Evolutionary conservation across 2,797 vertebrate species (phyloP).

Genomic region (Lates japonicus): DNA sequence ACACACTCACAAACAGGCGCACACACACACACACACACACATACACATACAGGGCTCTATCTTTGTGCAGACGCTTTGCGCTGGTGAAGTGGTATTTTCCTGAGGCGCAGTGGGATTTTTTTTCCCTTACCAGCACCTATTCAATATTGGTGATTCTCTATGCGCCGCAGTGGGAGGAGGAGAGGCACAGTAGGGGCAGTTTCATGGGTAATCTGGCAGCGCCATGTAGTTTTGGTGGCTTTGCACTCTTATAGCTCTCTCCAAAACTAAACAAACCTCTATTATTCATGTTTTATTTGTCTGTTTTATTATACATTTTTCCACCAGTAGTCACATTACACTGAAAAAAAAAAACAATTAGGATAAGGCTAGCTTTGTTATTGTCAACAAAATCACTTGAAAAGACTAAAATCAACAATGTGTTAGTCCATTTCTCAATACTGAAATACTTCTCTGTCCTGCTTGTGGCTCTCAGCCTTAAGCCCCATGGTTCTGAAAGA

Average conservation of each 20-base stretch:
- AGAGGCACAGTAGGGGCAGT: slow-evolving; percentile 29
- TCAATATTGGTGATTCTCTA: slow-evolving; percentile 50
- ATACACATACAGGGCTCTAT: slow-evolving; percentile 45
- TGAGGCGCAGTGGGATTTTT: slow-evolving; percentile 49
- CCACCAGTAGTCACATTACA: slow-evolving; percentile 4
- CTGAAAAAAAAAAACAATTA: not conserved
- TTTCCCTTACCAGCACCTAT: slow-evolving; percentile 43
- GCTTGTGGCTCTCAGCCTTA: not conserved
- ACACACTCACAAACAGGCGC: slow-evolving; percentile 63
- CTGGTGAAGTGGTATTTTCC: slow-evolving; percentile 64
- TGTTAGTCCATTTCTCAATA: not conserved
- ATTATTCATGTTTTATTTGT: not conserved
- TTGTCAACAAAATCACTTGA: slow-evolving; percentile 13
- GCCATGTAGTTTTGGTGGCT: slow-evolving; percentile 32
- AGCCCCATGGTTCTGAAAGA: not conserved
- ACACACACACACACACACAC: slow-evolving; percentile 32
- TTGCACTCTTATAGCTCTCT: slow-evolving; percentile 7
- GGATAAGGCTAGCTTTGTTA: not conserved
- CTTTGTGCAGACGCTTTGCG: slow-evolving; percentile 48
- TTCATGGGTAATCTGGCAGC: slow-evolving; percentile 42
- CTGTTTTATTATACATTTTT: not conserved
- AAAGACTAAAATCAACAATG: slow-evolving; percentile 9
- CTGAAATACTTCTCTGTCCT: not conserved
- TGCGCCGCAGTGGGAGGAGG: slow-evolving; percentile 20
- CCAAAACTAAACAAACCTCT: slow-evolving; percentile 5